These are phyloP conservation scores for Pogonomyrmex californicus DNA, from an alignment of 1,140 invertebrate species.

Conservation along the genomic window DNA sequence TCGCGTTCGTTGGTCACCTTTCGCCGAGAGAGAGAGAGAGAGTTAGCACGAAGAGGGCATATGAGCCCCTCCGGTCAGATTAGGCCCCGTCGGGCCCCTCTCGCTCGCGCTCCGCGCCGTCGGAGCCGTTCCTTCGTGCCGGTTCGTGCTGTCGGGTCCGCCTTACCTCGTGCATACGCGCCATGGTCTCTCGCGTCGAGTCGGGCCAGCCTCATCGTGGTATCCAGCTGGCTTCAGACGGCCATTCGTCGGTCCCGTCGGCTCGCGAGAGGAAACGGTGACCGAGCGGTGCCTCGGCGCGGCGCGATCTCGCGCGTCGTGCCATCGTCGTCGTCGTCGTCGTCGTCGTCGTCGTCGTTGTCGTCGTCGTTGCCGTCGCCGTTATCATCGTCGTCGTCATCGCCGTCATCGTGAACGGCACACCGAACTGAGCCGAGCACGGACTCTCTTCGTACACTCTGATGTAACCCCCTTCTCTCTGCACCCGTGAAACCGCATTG, in stretches of 20 bases:
- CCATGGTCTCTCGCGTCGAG: slow-evolving; percentile 73
- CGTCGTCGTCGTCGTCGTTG: not conserved
- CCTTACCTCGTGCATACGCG: slow-evolving; percentile 71
- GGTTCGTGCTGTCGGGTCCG: slow-evolving; percentile 70
- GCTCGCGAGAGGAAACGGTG: slow-evolving; percentile 23
- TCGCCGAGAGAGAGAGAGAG: slow-evolving; percentile 20
- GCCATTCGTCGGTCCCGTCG: slow-evolving; percentile 58
- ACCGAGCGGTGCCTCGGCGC: slow-evolving; percentile 51
- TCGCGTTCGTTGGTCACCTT: slow-evolving; percentile 29
- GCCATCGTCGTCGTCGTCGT: slow-evolving; percentile 19
- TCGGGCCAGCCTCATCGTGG: slow-evolving; percentile 70
- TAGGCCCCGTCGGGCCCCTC: slow-evolving; percentile 69
- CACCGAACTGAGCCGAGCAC: slow-evolving; percentile 45
- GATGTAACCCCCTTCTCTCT: slow-evolving; percentile 57
- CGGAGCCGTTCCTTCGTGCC: slow-evolving; percentile 68
- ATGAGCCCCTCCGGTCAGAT: slow-evolving; percentile 73
- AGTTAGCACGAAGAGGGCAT: slow-evolving; percentile 68
- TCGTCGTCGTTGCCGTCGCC: slow-evolving; percentile 1
- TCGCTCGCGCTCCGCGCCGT: slow-evolving; percentile 69
- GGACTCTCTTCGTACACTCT: slow-evolving; percentile 19
- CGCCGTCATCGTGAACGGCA: slow-evolving; percentile 54
- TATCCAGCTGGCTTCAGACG: slow-evolving; percentile 69
- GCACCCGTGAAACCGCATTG: slow-evolving; percentile 71
- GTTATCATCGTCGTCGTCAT: not conserved
- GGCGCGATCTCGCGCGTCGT: slow-evolving; percentile 12